phyloP scores from a whole-genome alignment of 92 coral and sea anemone species.

The Phymanthus crucifer region DNA sequence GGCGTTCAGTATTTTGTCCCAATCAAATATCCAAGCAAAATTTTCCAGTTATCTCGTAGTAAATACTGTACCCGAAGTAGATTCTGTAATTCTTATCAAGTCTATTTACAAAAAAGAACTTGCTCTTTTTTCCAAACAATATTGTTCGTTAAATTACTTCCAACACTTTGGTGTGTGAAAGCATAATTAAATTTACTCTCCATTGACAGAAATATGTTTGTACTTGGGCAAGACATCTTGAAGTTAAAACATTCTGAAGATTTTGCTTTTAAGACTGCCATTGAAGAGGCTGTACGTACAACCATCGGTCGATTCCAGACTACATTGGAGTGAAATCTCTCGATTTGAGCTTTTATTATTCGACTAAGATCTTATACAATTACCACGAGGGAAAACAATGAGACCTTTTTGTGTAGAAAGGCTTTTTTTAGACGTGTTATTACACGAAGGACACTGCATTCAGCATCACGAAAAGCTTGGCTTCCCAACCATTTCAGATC shows the following conservation, averaged over 20 bases:
- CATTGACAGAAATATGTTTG: too few species aligned
- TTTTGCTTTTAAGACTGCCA: too few species aligned
- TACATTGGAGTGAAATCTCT: too few species aligned
- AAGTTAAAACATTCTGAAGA: too few species aligned
- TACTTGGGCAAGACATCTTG: too few species aligned
- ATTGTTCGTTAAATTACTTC: background rate
- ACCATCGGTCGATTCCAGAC: too few species aligned
- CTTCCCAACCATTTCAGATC: background rate
- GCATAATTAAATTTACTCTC: background rate
- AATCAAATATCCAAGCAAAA: background rate
- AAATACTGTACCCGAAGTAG: background rate
- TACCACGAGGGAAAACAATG: background rate
- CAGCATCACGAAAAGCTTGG: background rate
- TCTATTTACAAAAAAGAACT: background rate
- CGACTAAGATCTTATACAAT: background rate
- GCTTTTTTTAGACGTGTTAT: background rate
- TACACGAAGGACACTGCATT: background rate
- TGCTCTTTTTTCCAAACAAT: background rate
- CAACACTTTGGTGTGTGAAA: background rate
- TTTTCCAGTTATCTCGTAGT: background rate
- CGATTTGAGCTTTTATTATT: too few species aligned
- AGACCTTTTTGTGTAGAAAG: background rate
- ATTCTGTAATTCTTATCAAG: background rate
- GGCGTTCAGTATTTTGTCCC: background rate
- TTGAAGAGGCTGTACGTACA: too few species aligned